Conservation (phyloP, 2,888 invertebrate species). For the Drosophila pseudotakahashii region DNA sequence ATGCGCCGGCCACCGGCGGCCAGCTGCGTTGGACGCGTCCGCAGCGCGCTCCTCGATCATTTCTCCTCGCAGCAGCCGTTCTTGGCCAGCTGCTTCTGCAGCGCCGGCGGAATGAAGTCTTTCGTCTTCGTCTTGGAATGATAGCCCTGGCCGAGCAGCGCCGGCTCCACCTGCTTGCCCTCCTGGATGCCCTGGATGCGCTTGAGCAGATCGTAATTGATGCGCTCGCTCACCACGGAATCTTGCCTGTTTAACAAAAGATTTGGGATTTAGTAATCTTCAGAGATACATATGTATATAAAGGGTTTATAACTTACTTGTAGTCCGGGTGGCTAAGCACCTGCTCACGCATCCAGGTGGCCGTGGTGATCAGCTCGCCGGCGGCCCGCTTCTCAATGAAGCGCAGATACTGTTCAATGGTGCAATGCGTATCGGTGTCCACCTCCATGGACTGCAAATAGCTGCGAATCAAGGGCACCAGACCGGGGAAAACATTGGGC, state of each 20-base stretch:
- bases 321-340: conserved; percentile 95
- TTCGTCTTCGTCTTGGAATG: conserved; percentile 93
- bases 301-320: conserved; percentile 89
- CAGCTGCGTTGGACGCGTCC: conserved; percentile 34
- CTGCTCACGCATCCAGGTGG: conserved; percentile 96
- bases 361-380: conserved; percentile 96
- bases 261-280: too few species aligned
- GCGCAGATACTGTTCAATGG: conserved; percentile 97
- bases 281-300: too few species aligned
- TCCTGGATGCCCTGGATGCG: conserved; percentile 90
- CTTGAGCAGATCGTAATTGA: conserved; percentile 95
- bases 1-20: conserved; percentile 35
- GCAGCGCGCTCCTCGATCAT: conserved; percentile 68
- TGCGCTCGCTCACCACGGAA: conserved; percentile 93
- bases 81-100: conserved; percentile 86
- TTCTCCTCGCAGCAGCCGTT: conserved; percentile 81
- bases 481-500: conserved; percentile 96
- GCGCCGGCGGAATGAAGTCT: conserved; percentile 92
- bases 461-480: conserved; percentile 96
- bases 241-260: conserved; percentile 88
- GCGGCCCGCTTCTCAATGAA: conserved; percentile 94
- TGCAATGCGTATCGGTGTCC: conserved; percentile 99
- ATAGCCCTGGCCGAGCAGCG: conserved; percentile 90
- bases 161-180: conserved; percentile 89
- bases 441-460: conserved; percentile 98